A percentile compares a stretch with the other conserved stretches of the same genome.
phyloP scores from a whole-genome alignment of 2,888 invertebrate species.

The Scrobipalpa costella region DNA sequence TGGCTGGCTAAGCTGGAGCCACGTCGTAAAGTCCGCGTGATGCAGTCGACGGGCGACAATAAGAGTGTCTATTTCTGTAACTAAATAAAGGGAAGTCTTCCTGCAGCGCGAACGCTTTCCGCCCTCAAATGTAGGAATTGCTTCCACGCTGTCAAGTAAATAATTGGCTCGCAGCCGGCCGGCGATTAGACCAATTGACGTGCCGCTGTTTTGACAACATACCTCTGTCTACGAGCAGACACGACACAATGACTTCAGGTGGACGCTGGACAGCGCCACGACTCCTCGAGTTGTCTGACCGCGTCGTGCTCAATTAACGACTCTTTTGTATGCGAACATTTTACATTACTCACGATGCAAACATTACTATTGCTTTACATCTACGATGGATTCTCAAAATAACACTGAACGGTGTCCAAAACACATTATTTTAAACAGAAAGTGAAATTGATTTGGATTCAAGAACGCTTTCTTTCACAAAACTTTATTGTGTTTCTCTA shows the following conservation, averaged over 20 bases:
- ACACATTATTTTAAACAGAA: neutral
- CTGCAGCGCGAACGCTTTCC: constrained; percentile 66
- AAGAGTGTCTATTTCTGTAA: constrained; percentile 61
- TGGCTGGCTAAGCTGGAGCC: constrained; percentile 7
- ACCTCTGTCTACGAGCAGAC: constrained; percentile 40
- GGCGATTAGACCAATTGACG: constrained; percentile 77
- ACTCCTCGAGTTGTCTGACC: constrained; percentile 3
- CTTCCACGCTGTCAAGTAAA: constrained; percentile 78
- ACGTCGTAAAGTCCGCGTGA: constrained; percentile 21
- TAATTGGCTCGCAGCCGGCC: constrained; percentile 77
- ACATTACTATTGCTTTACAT: neutral
- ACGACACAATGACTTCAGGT: constrained; percentile 9
- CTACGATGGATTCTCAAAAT: constrained; percentile 3
- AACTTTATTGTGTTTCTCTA: neutral
- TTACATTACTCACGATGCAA: neutral
- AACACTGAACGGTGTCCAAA: constrained; percentile 15
- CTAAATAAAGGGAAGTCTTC: constrained; percentile 77
- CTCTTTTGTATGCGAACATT: neutral
- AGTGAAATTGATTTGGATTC: neutral
- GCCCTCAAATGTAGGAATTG: constrained; percentile 80
- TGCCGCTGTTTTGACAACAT: constrained; percentile 78
- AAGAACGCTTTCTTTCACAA: neutral
- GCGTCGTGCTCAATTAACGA: neutral
- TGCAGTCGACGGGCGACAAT: constrained; percentile 42
- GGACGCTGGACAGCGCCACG: constrained; percentile 8